Evolutionary conservation across 2,113 vertebrate genomes (phyloP).

Genomic region (Himantopus leucocephalus): DNA sequence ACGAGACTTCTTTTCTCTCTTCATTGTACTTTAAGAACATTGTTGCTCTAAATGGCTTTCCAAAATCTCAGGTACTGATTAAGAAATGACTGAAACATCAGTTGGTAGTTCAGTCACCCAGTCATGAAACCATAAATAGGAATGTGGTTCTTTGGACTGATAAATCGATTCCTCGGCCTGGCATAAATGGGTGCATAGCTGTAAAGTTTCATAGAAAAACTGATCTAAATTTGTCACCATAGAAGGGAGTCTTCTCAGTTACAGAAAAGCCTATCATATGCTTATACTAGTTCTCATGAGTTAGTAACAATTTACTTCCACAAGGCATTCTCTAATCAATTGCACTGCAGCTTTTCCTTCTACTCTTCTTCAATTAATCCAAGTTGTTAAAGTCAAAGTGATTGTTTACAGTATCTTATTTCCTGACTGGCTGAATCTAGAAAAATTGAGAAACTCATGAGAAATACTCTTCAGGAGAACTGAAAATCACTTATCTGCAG

Average conservation of each 20-base stretch:
- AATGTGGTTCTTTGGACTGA: neutral
- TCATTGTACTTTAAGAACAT: neutral
- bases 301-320: neutral
- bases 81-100: neutral
- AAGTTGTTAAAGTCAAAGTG: neutral
- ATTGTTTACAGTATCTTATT: neutral
- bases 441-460: neutral
- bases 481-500: neutral
- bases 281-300: neutral
- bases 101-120: neutral
- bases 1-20: neutral
- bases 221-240: neutral
- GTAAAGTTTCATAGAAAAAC: neutral
- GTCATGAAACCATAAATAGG: neutral
- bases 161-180: neutral
- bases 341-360: neutral
- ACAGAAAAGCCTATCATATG: neutral
- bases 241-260: neutral
- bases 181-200: neutral
- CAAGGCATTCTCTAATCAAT: neutral
- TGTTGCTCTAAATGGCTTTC: neutral
- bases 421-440: neutral
- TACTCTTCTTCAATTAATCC: neutral
- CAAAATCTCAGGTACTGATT: neutral
- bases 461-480: neutral